These are phyloP conservation scores for Ageneiosus marmoratus DNA, from an alignment of 2,113 vertebrate genomes.

Conservation along the genomic window DNA sequence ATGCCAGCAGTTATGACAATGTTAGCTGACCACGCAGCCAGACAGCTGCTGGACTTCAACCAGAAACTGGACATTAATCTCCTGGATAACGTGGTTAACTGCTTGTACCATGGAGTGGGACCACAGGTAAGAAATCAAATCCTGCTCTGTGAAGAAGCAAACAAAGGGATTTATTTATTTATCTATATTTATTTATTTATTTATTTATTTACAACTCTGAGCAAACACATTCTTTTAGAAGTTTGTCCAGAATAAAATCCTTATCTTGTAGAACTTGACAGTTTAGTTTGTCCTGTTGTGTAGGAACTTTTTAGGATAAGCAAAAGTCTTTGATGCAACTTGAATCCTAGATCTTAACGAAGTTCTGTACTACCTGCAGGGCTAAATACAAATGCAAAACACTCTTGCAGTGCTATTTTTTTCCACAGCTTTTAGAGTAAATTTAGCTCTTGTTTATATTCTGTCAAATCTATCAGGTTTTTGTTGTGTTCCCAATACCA, in stretches of 20 bases:
- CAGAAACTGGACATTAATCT: conserved; percentile 99
- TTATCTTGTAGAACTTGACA: not conserved
- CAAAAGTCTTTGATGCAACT: not conserved
- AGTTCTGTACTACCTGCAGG: not conserved
- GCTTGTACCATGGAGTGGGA: conserved; percentile 97
- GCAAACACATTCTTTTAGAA: not conserved
- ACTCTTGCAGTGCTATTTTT: not conserved
- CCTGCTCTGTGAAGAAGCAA: not conserved
- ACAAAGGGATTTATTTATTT: not conserved
- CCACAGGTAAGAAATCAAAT: conserved; percentile 83
- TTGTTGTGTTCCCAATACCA: not conserved
- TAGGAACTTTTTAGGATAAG: not conserved
- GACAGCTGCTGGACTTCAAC: conserved; percentile 99
- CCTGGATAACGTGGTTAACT: conserved; percentile 99
- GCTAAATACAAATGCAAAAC: not conserved
- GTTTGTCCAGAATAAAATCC: no score
- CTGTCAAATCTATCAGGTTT: not conserved
- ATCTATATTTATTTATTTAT: no score
- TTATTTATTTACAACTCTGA: not conserved
- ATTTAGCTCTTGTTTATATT: not conserved
- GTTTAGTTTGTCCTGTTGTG: not conserved
- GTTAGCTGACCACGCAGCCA: conserved; percentile 99
- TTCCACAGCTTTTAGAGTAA: not conserved
- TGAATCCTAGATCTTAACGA: not conserved
- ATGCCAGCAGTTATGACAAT: conserved; percentile 99